Conservation (phyloP, 2,113 vertebrate genomes). For the Xenus cinereus region DNA sequence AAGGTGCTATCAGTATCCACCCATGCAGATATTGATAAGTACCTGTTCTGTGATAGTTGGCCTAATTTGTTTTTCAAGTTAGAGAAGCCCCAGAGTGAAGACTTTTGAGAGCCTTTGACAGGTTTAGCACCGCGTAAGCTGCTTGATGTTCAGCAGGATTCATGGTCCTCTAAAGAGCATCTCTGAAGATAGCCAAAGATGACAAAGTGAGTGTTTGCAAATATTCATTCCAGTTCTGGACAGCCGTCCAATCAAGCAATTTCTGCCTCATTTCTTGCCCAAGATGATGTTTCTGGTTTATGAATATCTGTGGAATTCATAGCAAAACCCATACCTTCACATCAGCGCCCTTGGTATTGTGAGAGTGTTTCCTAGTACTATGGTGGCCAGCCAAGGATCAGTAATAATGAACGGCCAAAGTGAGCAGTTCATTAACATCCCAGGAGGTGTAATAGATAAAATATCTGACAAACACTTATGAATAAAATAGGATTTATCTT, state of each 20-base stretch:
- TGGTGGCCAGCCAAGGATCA: neutral
- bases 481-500: neutral
- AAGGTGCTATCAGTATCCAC: neutral
- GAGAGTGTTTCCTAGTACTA: neutral
- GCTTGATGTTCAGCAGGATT: neutral
- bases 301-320: neutral
- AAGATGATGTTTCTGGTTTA: neutral
- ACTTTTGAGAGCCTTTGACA: neutral
- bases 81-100: neutral
- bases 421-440: neutral
- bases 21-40: neutral
- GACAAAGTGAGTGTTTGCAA: neutral
- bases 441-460: neutral
- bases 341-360: rapidly evolving
- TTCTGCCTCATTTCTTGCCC: neutral
- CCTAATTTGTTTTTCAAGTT: neutral
- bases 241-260: neutral
- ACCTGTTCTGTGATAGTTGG: neutral
- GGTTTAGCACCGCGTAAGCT: neutral
- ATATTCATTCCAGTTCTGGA: neutral
- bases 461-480: neutral
- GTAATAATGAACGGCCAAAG: neutral
- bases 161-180: neutral
- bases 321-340: neutral
- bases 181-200: neutral